phyloP scores from a whole-genome alignment of 1,140 invertebrate species.

The Drusus annulatus region DNA sequence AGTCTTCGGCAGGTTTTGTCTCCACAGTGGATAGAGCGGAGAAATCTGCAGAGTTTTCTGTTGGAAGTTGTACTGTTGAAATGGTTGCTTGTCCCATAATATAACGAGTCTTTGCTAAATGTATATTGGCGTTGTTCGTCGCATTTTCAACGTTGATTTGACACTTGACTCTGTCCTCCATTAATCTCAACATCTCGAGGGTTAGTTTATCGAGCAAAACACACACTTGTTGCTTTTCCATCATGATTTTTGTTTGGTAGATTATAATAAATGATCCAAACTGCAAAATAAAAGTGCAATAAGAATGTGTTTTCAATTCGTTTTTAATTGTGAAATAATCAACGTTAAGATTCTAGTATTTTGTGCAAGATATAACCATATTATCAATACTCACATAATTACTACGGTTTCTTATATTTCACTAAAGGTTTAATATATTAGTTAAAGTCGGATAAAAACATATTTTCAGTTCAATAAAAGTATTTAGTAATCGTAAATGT shows the following conservation, averaged over 20 bases:
- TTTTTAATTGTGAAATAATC: too few species aligned
- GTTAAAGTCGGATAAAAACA: too few species aligned
- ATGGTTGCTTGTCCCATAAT: slow-evolving; percentile 80
- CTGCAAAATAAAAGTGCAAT: too few species aligned
- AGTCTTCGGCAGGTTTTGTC: slow-evolving; percentile 64
- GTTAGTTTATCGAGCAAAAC: slow-evolving; percentile 75
- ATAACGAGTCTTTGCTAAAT: slow-evolving; percentile 81
- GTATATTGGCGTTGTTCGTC: slow-evolving; percentile 76
- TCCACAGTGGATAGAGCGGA: slow-evolving; percentile 69
- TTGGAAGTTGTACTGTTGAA: slow-evolving; percentile 77
- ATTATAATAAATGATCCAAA: too few species aligned
- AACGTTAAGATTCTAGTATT: too few species aligned
- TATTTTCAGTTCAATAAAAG: too few species aligned
- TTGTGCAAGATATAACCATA: too few species aligned
- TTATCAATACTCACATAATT: too few species aligned
- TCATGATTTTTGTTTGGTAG: slow-evolving; percentile 22
- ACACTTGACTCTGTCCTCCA: slow-evolving; percentile 77
- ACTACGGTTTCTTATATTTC: too few species aligned
- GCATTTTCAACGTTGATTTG: slow-evolving; percentile 78
- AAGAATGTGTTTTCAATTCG: too few species aligned
- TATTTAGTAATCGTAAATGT: too few species aligned
- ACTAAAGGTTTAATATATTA: too few species aligned
- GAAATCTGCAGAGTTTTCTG: slow-evolving; percentile 74
- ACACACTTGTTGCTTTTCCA: slow-evolving; percentile 62
- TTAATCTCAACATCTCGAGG: slow-evolving; percentile 76